A percentile compares a stretch with the other conserved stretches of the same genome.
These are phyloP conservation scores for Flabesymbios commensalis DNA, from an alignment of 2,888 invertebrate genomes.

Conservation along the genomic window DNA sequence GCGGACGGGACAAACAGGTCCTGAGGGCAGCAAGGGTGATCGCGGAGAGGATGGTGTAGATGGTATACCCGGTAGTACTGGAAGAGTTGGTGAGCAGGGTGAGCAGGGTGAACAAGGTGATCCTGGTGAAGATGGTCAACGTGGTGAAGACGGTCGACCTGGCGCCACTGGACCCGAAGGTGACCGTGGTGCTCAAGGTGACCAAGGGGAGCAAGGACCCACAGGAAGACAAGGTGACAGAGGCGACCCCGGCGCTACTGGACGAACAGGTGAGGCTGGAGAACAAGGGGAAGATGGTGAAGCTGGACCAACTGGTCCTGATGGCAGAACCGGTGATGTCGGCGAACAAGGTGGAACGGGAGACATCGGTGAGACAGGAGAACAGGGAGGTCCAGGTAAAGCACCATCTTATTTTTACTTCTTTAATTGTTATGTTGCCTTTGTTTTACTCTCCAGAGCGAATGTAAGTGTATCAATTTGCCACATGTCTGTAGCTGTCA, in stretches of 20 bases:
- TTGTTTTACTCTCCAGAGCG: no score
- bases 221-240: constrained; percentile 5
- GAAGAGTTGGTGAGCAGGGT: constrained; percentile 16
- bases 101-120: constrained; percentile 17
- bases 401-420: no score
- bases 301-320: constrained; percentile 17
- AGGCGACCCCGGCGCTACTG: constrained; percentile 10
- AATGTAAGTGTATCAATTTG: no score
- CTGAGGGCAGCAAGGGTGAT: constrained; percentile 1
- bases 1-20: constrained; percentile 3
- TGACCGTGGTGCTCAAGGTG: background rate
- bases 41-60: constrained; percentile 12
- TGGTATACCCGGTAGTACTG: constrained; percentile 17
- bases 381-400: no score
- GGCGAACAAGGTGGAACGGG: constrained; percentile 13
- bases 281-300: constrained; percentile 7
- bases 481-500: no score
- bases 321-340: constrained; percentile 11
- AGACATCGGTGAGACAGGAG: constrained; percentile 5
- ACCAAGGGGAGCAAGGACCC: constrained; percentile 3
- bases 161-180: constrained; percentile 17
- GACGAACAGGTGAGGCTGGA: constrained; percentile 6
- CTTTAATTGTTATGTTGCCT: no score
- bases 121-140: constrained; percentile 10
- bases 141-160: constrained; percentile 5